phyloP scores from a whole-genome alignment of 2,888 invertebrate species.

The Ethmia dodecea region DNA sequence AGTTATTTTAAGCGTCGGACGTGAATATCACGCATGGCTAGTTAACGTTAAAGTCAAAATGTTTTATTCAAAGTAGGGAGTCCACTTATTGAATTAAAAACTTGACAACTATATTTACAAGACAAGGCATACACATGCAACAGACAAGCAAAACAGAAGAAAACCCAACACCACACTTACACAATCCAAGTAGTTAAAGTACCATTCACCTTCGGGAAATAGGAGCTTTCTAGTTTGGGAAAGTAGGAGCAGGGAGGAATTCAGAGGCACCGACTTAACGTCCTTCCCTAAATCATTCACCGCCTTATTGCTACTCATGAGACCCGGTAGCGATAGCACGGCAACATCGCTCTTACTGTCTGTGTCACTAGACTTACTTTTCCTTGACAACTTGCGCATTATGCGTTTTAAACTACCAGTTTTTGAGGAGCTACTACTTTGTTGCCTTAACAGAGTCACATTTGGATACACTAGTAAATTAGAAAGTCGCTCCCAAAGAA shows the following conservation, averaged over 20 bases:
- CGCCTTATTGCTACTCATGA: slow-evolving; percentile 47
- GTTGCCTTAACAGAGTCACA: slow-evolving; percentile 44
- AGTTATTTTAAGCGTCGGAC: too few species aligned
- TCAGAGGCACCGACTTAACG: slow-evolving; percentile 50
- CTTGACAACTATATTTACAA: too few species aligned
- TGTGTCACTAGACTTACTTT: slow-evolving; percentile 33
- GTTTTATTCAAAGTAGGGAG: too few species aligned
- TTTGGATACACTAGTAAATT: slow-evolving; percentile 51
- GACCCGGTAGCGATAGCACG: slow-evolving; percentile 52
- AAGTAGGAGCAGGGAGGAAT: slow-evolving; percentile 53
- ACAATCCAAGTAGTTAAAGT: slow-evolving; percentile 68
- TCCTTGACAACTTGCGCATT: slow-evolving; percentile 42
- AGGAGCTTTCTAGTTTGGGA: slow-evolving; percentile 57
- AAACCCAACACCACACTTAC: slow-evolving; percentile 60
- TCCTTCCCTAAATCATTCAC: slow-evolving; percentile 56
- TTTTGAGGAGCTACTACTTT: slow-evolving; percentile 40
- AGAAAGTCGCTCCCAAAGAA: slow-evolving; percentile 61
- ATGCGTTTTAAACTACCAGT: slow-evolving; percentile 44
- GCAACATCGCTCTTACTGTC: slow-evolving; percentile 49
- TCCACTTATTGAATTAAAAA: too few species aligned
- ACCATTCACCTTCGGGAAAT: slow-evolving; percentile 64
- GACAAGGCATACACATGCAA: too few species aligned
- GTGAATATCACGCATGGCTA: too few species aligned
- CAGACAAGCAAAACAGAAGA: slow-evolving; percentile 13
- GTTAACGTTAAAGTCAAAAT: too few species aligned